phyloP scores from a whole-genome alignment of 1,140 invertebrate genomes.

The Papilio helenus region DNA sequence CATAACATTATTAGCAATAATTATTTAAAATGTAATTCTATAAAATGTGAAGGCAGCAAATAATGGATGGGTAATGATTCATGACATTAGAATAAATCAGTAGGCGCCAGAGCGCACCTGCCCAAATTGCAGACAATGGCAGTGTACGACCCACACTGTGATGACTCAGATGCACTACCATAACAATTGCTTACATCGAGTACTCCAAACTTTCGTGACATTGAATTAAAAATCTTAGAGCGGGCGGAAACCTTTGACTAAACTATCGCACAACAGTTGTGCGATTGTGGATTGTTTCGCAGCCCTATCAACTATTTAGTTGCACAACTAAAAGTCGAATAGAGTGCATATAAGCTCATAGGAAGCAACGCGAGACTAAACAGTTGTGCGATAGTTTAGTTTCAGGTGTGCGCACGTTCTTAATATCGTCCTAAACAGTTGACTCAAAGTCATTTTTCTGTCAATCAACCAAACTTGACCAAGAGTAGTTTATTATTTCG shows the following conservation, averaged over 20 bases:
- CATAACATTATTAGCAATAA: too few species aligned
- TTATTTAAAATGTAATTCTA: not conserved
- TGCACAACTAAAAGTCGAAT: too few species aligned
- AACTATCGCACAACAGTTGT: too few species aligned
- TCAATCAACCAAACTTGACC: too few species aligned
- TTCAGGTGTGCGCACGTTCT: too few species aligned
- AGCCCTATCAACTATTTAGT: too few species aligned
- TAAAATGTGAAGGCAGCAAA: slow-evolving; percentile 19
- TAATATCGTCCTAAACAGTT: not conserved
- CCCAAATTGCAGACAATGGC: slow-evolving; percentile 55
- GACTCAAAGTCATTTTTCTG: not conserved
- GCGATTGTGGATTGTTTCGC: too few species aligned
- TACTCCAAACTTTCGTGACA: not conserved
- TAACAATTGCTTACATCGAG: not conserved
- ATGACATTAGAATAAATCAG: slow-evolving; percentile 3
- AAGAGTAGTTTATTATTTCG: not conserved
- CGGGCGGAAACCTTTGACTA: too few species aligned
- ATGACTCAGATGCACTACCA: slow-evolving; percentile 55
- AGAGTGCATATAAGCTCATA: too few species aligned
- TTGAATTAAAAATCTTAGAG: not conserved
- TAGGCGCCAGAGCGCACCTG: slow-evolving; percentile 49
- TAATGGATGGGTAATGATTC: slow-evolving; percentile 20
- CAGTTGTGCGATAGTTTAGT: too few species aligned
- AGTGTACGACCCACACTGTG: slow-evolving; percentile 56
- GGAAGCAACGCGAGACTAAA: too few species aligned